A percentile compares a stretch with the other conserved stretches of the same genome.
These are phyloP conservation scores for Sciurus vulgaris DNA, from an alignment of 2,797 vertebrate species.

Conservation along the genomic window DNA sequence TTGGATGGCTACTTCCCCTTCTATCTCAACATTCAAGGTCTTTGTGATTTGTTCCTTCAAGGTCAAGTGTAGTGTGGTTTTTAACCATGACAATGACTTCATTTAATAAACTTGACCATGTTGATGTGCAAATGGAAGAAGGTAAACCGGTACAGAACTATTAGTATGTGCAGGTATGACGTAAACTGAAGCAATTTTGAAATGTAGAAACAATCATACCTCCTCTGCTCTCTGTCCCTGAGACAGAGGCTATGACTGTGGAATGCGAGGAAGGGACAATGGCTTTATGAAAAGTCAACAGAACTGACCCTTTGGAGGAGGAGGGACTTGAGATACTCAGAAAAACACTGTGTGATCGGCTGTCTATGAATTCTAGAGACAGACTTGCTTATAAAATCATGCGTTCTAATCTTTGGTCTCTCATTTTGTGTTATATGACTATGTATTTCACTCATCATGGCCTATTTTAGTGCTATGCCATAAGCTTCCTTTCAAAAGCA, in stretches of 20 bases:
- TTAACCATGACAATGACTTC: neutral
- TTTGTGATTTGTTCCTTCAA: conserved; percentile 34
- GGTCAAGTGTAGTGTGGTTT: conserved; percentile 4
- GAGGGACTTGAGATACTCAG: neutral
- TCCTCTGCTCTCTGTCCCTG: neutral
- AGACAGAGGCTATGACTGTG: neutral
- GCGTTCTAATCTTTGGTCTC: neutral
- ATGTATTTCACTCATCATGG: neutral
- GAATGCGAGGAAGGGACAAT: neutral
- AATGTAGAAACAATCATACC: neutral
- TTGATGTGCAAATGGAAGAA: neutral
- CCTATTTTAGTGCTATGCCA: neutral
- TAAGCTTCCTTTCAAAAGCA: neutral
- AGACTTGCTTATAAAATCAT: neutral
- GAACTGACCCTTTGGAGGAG: neutral
- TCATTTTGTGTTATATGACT: neutral
- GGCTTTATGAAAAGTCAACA: neutral
- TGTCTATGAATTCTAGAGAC: neutral
- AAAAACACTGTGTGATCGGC: neutral
- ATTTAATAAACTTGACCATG: neutral
- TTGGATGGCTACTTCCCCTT: neutral
- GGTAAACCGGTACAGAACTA: neutral
- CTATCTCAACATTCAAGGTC: neutral
- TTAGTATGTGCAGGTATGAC: neutral
- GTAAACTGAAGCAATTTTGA: neutral